phyloP scores from a whole-genome alignment of 2,888 invertebrate species.

The Steromphala cineraria region DNA sequence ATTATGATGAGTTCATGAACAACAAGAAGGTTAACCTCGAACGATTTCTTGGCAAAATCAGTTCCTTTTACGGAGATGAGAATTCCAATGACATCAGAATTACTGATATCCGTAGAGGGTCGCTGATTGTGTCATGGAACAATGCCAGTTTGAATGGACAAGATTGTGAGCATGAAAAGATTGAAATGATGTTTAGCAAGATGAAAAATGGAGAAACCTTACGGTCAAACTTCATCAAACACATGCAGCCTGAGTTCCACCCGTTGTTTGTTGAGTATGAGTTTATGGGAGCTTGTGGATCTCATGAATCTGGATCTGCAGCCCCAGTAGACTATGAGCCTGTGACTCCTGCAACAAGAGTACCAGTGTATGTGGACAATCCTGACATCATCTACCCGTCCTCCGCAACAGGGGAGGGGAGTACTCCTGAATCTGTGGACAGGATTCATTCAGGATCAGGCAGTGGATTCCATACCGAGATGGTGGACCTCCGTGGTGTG shows the following conservation, averaged over 20 bases:
- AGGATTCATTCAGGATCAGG: neutral
- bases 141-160: neutral
- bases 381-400: neutral
- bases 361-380: neutral
- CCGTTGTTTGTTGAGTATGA: constrained; percentile 14
- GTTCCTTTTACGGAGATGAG: neutral
- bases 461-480: neutral
- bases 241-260: constrained; percentile 13
- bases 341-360: neutral
- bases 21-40: neutral
- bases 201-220: neutral
- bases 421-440: neutral
- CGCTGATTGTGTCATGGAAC: neutral
- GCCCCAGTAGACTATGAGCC: neutral
- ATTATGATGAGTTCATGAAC: constrained; percentile 12
- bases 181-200: neutral
- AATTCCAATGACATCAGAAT: neutral
- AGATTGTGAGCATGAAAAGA: neutral
- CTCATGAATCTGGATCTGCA: neutral
- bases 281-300: constrained; percentile 1
- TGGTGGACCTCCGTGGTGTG: neutral
- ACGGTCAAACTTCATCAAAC: neutral
- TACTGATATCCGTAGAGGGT: neutral
- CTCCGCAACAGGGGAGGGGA: neutral
- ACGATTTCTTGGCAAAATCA: neutral